These are phyloP conservation scores for Narcine bancroftii DNA, from an alignment of 2,113 vertebrate genomes.

Conservation along the genomic window DNA sequence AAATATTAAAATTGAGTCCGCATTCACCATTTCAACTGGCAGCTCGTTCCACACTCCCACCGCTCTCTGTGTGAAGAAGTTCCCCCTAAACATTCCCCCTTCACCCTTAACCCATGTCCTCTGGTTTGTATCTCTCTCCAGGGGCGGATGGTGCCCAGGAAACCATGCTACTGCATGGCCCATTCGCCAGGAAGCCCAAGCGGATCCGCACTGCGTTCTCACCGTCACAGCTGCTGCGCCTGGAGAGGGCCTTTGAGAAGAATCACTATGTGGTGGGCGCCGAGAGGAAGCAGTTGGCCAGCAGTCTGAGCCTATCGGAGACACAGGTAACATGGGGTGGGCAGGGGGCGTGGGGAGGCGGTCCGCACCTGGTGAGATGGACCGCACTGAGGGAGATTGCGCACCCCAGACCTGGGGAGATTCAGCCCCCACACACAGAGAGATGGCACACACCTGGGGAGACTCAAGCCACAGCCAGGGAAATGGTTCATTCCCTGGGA, in stretches of 20 bases:
- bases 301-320: conserved; percentile 85
- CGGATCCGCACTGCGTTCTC: conserved; percentile 95
- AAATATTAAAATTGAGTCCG: no score
- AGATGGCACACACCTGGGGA: background rate
- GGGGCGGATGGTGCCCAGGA: conserved; percentile 86
- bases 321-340: conserved; percentile 66
- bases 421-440: background rate
- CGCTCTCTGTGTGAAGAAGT: no score
- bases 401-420: background rate
- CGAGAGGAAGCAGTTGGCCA: conserved; percentile 89
- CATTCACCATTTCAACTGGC: no score
- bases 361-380: background rate
- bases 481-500: background rate
- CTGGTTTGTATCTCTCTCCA: conserved; percentile 50
- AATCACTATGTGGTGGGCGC: conserved; percentile 95
- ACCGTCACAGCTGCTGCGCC: conserved; percentile 84
- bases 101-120: no score
- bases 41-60: no score
- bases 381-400: no score
- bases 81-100: no score
- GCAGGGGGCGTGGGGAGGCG: background rate
- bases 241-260: conserved; percentile 94
- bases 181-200: conserved; percentile 89
- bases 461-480: background rate
- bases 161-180: conserved; percentile 84